These are phyloP conservation scores for Peromyscus maniculatus DNA, from an alignment of 2,113 vertebrate genomes.

Conservation along the genomic window DNA sequence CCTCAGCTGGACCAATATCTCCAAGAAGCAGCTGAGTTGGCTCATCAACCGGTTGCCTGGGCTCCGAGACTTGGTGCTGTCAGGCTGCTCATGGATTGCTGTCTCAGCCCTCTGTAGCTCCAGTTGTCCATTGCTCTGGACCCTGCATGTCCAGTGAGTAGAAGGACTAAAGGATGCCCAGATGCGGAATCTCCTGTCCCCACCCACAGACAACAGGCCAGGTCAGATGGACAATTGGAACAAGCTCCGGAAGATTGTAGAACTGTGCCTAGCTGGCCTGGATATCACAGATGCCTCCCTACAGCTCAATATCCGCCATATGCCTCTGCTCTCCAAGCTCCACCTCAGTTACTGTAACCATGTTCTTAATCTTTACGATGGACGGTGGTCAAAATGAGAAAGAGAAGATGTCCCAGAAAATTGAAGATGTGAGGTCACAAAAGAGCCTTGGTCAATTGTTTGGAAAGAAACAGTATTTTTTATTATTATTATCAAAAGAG, in stretches of 20 bases:
- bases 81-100: slow-evolving; percentile 97
- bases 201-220: slow-evolving; percentile 97
- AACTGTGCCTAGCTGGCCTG: slow-evolving; percentile 95
- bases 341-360: slow-evolving; percentile 99
- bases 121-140: slow-evolving; percentile 95
- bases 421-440: slow-evolving; percentile 41
- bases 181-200: slow-evolving; percentile 97
- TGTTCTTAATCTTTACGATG: slow-evolving; percentile 77
- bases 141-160: slow-evolving; percentile 97
- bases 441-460: background rate
- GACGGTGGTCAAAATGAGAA: background rate
- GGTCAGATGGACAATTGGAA: slow-evolving; percentile 98
- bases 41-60: slow-evolving; percentile 98
- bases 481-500: background rate
- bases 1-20: slow-evolving; percentile 99
- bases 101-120: slow-evolving; percentile 97
- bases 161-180: slow-evolving; percentile 98
- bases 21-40: slow-evolving; percentile 99
- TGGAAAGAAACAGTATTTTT: slow-evolving; percentile 55
- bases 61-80: slow-evolving; percentile 94
- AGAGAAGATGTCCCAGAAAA: slow-evolving; percentile 4
- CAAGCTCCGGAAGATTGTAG: slow-evolving; percentile 95
- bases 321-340: slow-evolving; percentile 95
- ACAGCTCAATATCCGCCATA: slow-evolving; percentile 94
- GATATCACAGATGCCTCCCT: slow-evolving; percentile 95